Evolutionary conservation across 2,113 vertebrate genomes (phyloP).

Genomic region (Hyaena hyaena): DNA sequence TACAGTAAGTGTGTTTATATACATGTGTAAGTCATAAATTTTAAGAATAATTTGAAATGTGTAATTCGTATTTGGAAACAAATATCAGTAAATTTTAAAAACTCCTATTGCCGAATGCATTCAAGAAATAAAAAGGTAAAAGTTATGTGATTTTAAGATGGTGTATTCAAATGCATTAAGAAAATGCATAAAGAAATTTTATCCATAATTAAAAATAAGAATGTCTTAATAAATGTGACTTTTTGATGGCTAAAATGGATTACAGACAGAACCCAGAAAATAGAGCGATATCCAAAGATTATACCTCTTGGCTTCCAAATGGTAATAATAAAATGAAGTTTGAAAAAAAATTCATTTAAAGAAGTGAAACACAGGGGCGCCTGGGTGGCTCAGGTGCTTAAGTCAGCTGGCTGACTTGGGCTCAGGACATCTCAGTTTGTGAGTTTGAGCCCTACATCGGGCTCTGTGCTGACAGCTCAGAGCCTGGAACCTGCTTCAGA

Average conservation of each 20-base stretch:
- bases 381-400: no score
- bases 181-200: slow-evolving; percentile 9
- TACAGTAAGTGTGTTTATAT: not conserved
- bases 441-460: no score
- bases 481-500: no score
- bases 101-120: not conserved
- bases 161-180: not conserved
- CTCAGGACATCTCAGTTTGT: no score
- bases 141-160: not conserved
- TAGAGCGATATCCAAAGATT: not conserved
- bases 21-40: not conserved
- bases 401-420: no score
- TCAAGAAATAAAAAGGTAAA: slow-evolving; percentile 3
- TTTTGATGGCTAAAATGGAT: not conserved
- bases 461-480: no score
- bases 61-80: slow-evolving; percentile 26
- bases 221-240: slow-evolving; percentile 4
- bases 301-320: not conserved
- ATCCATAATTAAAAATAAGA: slow-evolving; percentile 22
- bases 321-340: not conserved
- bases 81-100: not conserved
- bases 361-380: not conserved
- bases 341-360: slow-evolving; percentile 15
- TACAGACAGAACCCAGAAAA: not conserved
- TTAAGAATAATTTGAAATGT: slow-evolving; percentile 30